Percentiles rank a stretch among this genome's conserved stretches.
Conservation (phyloP, 2,113 vertebrate species). For the Oreochromis niloticus region DNA sequence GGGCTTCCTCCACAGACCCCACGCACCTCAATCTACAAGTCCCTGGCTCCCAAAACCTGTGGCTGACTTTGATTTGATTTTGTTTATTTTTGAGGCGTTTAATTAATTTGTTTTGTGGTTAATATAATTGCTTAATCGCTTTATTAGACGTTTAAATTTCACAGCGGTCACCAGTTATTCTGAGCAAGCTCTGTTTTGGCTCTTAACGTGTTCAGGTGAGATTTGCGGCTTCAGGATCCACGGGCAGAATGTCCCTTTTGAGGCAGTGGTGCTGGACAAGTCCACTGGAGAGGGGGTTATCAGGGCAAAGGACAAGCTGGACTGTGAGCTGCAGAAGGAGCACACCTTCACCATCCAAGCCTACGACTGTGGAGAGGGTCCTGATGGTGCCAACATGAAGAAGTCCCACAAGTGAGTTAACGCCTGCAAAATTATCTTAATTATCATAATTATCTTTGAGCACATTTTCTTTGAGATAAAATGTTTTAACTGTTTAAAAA, state of each 20-base stretch:
- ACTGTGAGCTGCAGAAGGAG: constrained; percentile 96
- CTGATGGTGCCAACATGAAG: constrained; percentile 84
- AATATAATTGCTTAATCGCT: background rate
- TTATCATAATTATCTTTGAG: background rate
- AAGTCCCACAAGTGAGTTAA: constrained; percentile 95
- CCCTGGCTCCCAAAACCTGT: constrained; percentile 82
- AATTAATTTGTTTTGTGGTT: constrained; percentile 49
- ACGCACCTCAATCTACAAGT: constrained; percentile 75
- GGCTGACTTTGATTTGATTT: constrained; percentile 55
- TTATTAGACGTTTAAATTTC: background rate
- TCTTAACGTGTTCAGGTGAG: constrained; percentile 80
- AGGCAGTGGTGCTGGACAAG: constrained; percentile 95
- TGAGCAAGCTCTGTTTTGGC: constrained; percentile 36
- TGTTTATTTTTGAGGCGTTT: constrained; percentile 58
- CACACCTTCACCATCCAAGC: constrained; percentile 96
- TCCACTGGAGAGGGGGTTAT: constrained; percentile 93
- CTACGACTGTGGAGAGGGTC: constrained; percentile 93
- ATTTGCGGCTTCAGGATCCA: constrained; percentile 98
- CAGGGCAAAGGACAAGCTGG: constrained; percentile 88
- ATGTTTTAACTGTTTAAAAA: background rate
- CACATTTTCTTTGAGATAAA: background rate
- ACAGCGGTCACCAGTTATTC: background rate
- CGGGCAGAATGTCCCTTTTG: constrained; percentile 93
- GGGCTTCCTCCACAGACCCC: constrained; percentile 84
- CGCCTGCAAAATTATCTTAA: background rate